Evolutionary conservation across 2,797 vertebrate species (phyloP), one percentile per base, ranked within the genome.

Genomic region (Decapterus maruadsi): DNA sequence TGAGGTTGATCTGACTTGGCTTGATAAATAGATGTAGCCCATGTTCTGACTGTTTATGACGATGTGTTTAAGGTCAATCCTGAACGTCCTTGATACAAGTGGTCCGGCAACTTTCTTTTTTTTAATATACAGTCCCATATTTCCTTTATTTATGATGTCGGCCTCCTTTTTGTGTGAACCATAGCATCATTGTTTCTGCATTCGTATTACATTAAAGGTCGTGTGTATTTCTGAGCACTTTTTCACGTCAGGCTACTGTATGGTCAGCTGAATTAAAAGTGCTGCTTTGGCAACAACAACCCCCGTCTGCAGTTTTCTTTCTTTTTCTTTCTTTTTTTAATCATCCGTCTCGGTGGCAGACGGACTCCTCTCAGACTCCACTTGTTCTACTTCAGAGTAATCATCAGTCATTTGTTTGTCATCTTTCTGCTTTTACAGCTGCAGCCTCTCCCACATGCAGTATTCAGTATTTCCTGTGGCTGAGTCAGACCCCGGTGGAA

Each of bases 251-350:
- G 20, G 68, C 14, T 34, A 3, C 20, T 22, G 14, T 58, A n/a
- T n/a, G 16, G 1, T 72, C 31, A 2, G 38, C 43, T 48, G 54
- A 74, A 83, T 78, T 78, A 79, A 88, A 89, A 71, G 20, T 60
- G 60, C 50, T 70, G 60, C 31, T 78, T 82, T 82, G 29, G 31
- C 31, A 81, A 79, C 22, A 57, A 31, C 46, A 8, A 8, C 26
- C 11, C 43, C 31, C 45, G 55, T 2, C 60, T 53, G 61, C 54
- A 50, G n/a, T 19, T 56, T 55, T 65, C 63, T 66, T 62, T 43
- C 43, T 14, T 63, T 43, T 29, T 4, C 13, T 42, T 7, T 8
- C 20, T 20, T 38, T 65, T 67, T 29, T 56, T 4, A 70, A 55
- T 67, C 13, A 63, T 70, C 29, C 16, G 7, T 82, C 69, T 59